A percentile compares a stretch with the other conserved stretches of the same genome.
Conservation (phyloP, 2,113 vertebrate genomes). For the Nibea coibor region DNA sequence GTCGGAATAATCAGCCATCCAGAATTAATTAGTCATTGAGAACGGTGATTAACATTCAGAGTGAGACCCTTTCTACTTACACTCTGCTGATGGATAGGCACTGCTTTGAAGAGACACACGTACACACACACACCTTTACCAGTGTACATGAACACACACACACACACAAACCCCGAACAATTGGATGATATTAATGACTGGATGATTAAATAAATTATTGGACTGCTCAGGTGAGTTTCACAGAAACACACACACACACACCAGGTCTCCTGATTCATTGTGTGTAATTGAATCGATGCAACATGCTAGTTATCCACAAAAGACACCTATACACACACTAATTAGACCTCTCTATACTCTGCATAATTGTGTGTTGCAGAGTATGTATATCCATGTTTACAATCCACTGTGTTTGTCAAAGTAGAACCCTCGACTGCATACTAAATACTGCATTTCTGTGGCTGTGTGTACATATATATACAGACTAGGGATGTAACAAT, state of each 20-base stretch:
- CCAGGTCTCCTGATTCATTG: not conserved
- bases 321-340: slow-evolving; percentile 7
- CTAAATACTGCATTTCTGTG: not conserved
- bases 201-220: slow-evolving; percentile 42
- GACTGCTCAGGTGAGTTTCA: slow-evolving; percentile 22
- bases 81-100: slow-evolving; percentile 62
- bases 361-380: not conserved
- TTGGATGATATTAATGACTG: slow-evolving; percentile 2
- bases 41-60: slow-evolving; percentile 81
- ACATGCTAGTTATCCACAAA: slow-evolving; percentile 18
- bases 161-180: slow-evolving; percentile 5
- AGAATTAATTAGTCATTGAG: slow-evolving; percentile 83
- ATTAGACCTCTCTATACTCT: slow-evolving; percentile 6
- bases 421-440: not conserved
- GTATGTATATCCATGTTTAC: not conserved
- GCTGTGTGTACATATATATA: not conserved
- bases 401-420: not conserved
- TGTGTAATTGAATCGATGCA: slow-evolving; percentile 45
- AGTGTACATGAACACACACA: slow-evolving; percentile 18
- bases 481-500: too few relatives aligned
- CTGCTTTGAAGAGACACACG: slow-evolving; percentile 1
- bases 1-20: slow-evolving; percentile 80
- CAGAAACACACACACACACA: slow-evolving; percentile 21
- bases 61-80: slow-evolving; percentile 53
- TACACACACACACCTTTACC: slow-evolving; percentile 26